A percentile compares a stretch with the other conserved stretches of the same genome.
Evolutionary conservation across 1,140 invertebrate species (phyloP).

Genomic region (Scaptomyza hsui): DNA sequence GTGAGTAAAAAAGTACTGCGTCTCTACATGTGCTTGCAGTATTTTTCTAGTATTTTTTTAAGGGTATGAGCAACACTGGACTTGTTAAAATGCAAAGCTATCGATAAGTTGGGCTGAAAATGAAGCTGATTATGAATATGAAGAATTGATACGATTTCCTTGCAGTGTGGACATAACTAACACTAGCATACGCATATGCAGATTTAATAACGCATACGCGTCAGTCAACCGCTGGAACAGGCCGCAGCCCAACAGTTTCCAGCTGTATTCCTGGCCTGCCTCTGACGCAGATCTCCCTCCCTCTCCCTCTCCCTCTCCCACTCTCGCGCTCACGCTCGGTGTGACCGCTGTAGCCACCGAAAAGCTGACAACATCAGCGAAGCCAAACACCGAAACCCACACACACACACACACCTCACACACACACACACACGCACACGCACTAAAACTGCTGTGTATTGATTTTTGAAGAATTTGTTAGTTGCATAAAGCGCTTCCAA

Average conservation of each 20-base stretch:
- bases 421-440: slow-evolving; percentile 9
- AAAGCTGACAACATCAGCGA: slow-evolving; percentile 61
- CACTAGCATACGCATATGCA: slow-evolving; percentile 45
- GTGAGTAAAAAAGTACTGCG: no score
- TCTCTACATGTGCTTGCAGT: no score
- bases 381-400: slow-evolving; percentile 36
- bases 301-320: neutral
- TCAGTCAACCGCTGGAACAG: slow-evolving; percentile 74
- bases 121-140: no score
- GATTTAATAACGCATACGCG: slow-evolving; percentile 80
- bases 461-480: slow-evolving; percentile 68
- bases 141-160: no score
- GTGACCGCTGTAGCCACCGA: slow-evolving; percentile 61
- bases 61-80: no score
- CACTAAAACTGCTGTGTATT: slow-evolving; percentile 28
- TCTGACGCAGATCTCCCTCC: neutral
- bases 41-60: no score
- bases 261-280: neutral
- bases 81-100: no score
- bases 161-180: no score
- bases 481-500: slow-evolving; percentile 21
- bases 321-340: neutral
- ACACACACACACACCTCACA: neutral
- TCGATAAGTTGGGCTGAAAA: no score
- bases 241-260: slow-evolving; percentile 66